These are phyloP conservation scores for Drosophila orosa DNA, from an alignment of 1,140 invertebrate genomes.

Conservation along the genomic window DNA sequence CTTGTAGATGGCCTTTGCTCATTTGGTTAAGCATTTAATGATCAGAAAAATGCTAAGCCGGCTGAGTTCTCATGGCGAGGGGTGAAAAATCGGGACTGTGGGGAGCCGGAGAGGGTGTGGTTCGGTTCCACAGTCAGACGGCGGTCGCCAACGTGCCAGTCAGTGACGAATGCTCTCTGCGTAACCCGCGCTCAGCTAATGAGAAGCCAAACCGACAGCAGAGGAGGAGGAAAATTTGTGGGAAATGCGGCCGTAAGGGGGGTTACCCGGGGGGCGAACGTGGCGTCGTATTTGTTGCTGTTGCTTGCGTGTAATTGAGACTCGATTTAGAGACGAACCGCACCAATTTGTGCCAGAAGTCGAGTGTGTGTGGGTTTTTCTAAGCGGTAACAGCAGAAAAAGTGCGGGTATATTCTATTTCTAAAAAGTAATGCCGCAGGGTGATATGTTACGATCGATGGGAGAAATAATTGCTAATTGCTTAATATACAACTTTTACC, in stretches of 20 bases:
- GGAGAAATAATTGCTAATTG: neutral
- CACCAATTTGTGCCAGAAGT: constrained; percentile 53
- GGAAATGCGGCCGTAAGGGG: constrained; percentile 6
- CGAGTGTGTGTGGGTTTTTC: constrained; percentile 44
- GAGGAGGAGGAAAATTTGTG: constrained; percentile 6
- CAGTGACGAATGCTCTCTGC: constrained; percentile 15
- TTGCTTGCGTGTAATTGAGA: constrained; percentile 44
- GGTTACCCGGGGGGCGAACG: neutral
- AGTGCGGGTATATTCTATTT: constrained; percentile 21
- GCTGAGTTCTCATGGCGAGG: constrained; percentile 10
- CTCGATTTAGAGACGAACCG: constrained; percentile 51
- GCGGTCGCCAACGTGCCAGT: constrained; percentile 10
- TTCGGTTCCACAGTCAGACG: neutral
- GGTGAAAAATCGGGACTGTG: constrained; percentile 4
- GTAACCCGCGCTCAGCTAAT: constrained; percentile 55
- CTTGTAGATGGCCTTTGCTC: constrained; percentile 29
- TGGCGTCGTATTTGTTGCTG: constrained; percentile 9
- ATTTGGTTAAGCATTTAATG: constrained; percentile 63
- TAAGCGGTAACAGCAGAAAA: constrained; percentile 8
- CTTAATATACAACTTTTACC: neutral
- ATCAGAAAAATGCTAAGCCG: constrained; percentile 24
- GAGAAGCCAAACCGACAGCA: constrained; percentile 30
- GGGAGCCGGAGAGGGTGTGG: constrained; percentile 21
- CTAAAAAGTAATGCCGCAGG: too few species aligned
- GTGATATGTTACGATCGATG: neutral